Evolutionary conservation across 37 sponge, comb jelly and placozoan genomes (phyloP).

Genomic region (Hormiphora californensis): DNA sequence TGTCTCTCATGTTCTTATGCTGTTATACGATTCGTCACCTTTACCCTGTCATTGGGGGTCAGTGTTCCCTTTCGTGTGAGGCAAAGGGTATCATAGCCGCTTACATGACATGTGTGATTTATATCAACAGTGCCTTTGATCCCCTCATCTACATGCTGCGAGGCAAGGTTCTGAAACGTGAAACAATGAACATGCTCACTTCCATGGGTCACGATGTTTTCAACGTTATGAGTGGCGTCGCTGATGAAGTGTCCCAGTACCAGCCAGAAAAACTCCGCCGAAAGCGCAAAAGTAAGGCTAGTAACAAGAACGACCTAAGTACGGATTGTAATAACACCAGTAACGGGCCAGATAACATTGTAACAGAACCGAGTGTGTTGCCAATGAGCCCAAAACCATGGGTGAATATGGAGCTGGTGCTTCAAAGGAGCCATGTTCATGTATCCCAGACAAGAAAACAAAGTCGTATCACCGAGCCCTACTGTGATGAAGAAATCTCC

Average conservation of each 20-base stretch:
- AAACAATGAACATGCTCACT: background rate
- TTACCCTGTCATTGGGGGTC: background rate
- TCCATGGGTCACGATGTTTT: background rate
- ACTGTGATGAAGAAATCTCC: no score
- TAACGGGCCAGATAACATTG: no score
- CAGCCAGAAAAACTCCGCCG: background rate
- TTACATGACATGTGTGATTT: slow-evolving; percentile 20
- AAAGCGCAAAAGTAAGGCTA: background rate
- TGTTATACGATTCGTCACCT: slow-evolving; percentile 24
- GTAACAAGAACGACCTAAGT: background rate
- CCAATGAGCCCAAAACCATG: no score
- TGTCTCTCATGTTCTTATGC: background rate
- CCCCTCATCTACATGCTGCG: slow-evolving; percentile 36
- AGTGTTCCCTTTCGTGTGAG: background rate
- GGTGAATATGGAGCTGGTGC: no score
- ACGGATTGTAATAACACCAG: no score
- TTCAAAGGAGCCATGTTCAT: no score
- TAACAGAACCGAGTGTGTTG: no score
- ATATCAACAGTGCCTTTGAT: background rate
- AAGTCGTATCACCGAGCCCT: no score
- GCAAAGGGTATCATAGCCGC: slow-evolving; percentile 13
- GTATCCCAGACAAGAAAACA: no score
- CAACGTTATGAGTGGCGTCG: background rate
- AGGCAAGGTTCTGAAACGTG: slow-evolving; percentile 1
- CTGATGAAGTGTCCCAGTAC: background rate